Conservation (phyloP, 2,797 vertebrate genomes). For the Halcyon badia region DNA sequence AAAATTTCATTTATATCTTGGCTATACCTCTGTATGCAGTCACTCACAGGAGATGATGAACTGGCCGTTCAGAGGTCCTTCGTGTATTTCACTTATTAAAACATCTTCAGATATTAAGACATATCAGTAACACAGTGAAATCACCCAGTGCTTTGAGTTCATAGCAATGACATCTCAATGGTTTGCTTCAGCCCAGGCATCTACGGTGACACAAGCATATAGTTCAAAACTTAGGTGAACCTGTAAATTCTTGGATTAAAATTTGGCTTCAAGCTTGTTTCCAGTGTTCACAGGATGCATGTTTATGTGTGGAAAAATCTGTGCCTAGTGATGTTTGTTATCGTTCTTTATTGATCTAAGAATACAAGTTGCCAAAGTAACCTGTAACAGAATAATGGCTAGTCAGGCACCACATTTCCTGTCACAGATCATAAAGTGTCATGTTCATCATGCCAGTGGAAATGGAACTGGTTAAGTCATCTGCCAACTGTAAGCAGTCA, state of each 20-base stretch:
- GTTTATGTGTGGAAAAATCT: neutral
- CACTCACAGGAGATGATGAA: fast-evolving
- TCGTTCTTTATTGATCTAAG: neutral
- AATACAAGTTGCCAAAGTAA: neutral
- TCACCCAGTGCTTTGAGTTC: neutral
- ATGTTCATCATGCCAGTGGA: neutral
- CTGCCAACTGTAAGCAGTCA: neutral
- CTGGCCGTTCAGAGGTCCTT: neutral
- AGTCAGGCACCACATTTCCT: neutral
- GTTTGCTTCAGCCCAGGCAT: neutral
- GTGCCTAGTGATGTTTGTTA: neutral
- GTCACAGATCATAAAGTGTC: neutral
- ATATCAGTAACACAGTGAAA: neutral
- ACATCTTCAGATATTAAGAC: neutral
- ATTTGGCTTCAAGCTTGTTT: neutral
- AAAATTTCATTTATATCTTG: neutral
- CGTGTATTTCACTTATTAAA: neutral
- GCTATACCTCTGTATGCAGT: fast-evolving
- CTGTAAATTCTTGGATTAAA: neutral
- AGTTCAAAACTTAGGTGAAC: neutral
- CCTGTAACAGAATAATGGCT: neutral
- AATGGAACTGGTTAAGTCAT: neutral
- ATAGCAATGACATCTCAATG: neutral
- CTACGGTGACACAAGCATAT: neutral
- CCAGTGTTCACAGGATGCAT: fast-evolving